Percentiles rank a stretch among this genome's conserved stretches.
Conservation (phyloP, 37 sponge, comb jelly and placozoan genomes). For the Oopsacas minuta region DNA sequence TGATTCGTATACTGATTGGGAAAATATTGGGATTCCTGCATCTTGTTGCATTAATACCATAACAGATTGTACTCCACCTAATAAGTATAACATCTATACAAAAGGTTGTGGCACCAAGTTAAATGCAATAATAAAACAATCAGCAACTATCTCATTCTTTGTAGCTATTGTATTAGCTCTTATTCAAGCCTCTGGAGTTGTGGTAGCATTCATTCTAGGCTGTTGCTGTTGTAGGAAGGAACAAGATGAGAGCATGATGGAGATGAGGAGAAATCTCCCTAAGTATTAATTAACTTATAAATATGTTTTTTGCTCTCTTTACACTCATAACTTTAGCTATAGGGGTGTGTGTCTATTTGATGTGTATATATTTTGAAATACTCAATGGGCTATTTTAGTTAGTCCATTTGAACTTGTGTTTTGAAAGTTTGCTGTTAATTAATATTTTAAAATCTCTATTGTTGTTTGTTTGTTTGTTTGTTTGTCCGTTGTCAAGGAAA, state of each 20-base stretch:
- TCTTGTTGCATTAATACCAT: not conserved
- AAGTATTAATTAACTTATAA: too few relatives aligned
- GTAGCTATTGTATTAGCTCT: not conserved
- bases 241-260: not conserved
- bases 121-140: not conserved
- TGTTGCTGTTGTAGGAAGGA: conserved; percentile 3
- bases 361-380: too few relatives aligned
- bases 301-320: too few relatives aligned
- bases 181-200: not conserved
- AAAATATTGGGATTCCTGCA: not conserved
- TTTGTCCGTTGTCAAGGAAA: too few relatives aligned
- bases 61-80: not conserved
- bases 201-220: not conserved
- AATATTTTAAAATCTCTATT: too few relatives aligned
- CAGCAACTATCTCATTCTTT: not conserved
- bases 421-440: too few relatives aligned
- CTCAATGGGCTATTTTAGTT: too few relatives aligned
- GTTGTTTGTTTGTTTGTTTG: too few relatives aligned
- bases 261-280: not conserved
- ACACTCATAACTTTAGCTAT: too few relatives aligned
- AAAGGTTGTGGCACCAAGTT: not conserved
- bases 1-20: not conserved
- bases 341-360: too few relatives aligned
- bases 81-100: not conserved
- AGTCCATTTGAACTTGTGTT: too few relatives aligned